Conservation (phyloP, 1,140 invertebrate species). For the Hestina assimilis region DNA sequence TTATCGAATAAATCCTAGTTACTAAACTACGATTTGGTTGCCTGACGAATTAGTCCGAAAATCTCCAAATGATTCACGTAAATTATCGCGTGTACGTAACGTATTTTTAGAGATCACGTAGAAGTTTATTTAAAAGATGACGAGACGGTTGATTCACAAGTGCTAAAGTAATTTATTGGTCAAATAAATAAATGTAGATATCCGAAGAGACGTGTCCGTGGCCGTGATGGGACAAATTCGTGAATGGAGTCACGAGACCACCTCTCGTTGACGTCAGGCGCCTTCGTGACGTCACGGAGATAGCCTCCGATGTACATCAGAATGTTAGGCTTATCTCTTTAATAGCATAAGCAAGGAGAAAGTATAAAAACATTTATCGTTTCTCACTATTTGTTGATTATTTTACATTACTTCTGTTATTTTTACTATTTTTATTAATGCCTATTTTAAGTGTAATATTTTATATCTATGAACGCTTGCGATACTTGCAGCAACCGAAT, state of each 20-base stretch:
- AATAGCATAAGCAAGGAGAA: neutral
- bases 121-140: constrained; percentile 6
- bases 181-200: constrained; percentile 25
- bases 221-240: constrained; percentile 53
- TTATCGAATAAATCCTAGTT: too few relatives aligned
- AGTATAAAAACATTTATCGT: too few relatives aligned
- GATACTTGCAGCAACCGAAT: too few relatives aligned
- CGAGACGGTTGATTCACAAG: neutral
- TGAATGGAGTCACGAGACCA: constrained; percentile 62
- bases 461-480: too few relatives aligned
- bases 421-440: too few relatives aligned
- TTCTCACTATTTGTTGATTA: neutral
- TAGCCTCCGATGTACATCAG: neutral
- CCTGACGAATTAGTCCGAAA: too few relatives aligned
- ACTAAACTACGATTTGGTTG: too few relatives aligned
- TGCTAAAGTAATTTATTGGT: neutral
- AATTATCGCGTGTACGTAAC: neutral
- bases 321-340: constrained; percentile 15
- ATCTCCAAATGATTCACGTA: neutral
- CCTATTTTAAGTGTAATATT: too few relatives aligned
- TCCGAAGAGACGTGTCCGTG: constrained; percentile 31
- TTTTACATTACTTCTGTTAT: too few relatives aligned
- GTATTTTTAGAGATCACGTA: neutral
- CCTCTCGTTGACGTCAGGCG: constrained; percentile 47
- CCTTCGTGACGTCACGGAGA: constrained; percentile 26